Base-by-base conservation (phyloP, 2,888 invertebrate genomes). In the Pheosia tremula region DNA sequence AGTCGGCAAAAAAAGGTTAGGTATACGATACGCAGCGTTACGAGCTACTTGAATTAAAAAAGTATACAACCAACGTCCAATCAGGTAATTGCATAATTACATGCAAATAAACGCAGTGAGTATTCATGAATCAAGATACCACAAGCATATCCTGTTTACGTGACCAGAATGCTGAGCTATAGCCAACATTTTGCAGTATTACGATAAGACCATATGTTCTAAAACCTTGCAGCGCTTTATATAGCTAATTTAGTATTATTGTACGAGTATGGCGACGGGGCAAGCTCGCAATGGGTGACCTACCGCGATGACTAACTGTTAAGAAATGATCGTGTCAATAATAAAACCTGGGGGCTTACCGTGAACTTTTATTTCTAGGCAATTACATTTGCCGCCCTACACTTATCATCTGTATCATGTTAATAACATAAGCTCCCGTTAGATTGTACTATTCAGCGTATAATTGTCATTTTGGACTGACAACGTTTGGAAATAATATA, bases 171-270 rank as follows among this genome's bases (percentile, higher is more conserved):
- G 50, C 50, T 24, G 49, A 49, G n/a, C 13, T 7, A 8, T 13
- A 55, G n/a, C 39, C 39, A 39, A 7, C 55, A 55, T 55, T 24
- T n/a, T 13, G 55, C 55, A 39, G 37, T 13, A 9, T 56, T 45
- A 36, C 45, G 36, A 56, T 56, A 56, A 56, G 66, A 73, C 81
- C 82, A 82, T 83, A 80, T 82, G 82, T 69, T 76, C 58, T 52
- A 36, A 62, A 72, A 64, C 81, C 82, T 82, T 83, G 76, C 60
- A 70, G 59, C 63, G 68, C 80, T 80, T 63, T 80, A 80, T 74
- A 67, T 53, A 73, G 72, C 69, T 73, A 72, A 78, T 80, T 81
- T 74, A 74, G 68, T 79, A 77, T 75, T 77, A 77, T 78, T 78
- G 75, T 76, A 72, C 74, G 61, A 61, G 67, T 69, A 65, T 74